Base-by-base conservation (phyloP, 2,888 invertebrate genomes). In the Volucella inanis region DNA sequence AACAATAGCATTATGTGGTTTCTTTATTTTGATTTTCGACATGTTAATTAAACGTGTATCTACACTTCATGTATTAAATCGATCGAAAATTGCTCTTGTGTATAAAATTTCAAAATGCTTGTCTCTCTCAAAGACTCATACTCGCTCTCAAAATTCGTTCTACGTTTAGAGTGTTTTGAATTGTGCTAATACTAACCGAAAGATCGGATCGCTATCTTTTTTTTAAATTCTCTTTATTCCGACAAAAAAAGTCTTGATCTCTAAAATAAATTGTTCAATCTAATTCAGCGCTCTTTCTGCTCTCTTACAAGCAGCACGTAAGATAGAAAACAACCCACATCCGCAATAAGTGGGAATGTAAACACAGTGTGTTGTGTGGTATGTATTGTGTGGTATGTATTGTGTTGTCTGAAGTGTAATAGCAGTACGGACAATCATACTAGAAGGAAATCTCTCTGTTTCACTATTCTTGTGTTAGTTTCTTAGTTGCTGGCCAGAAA, bases 401-500 rank as follows among this genome's bases (percentile, higher is more conserved):
- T 6, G 31, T 31, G 31, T 31, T 31, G 31, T 31, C 31, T 31
- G 50, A 47, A 67, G 52, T 61, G 54, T 68, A 62, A 22, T 38
- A 45, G 38, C 38, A 61, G 62, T 14, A 78, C n/a, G 3, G 22
- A 49, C 39, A 45, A 55, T 15, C 65, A 71, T 45, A 62, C 59
- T 59, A 22, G 2, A 39, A 59, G 62, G 47, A 65, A 43, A 77
- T 78, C 78, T 83, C 77, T 68, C 74, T 72, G 74, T 67, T 83
- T 31, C 45, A 70, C 45, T 50, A 55, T 61, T 65, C 57, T 57
- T 74, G 79, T 68, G 83, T 82, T 45, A 45, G 45, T 81, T 76
- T 72, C 70, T 84, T 84, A 54, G 79, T 84, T 84, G 83, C 78
- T 83, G 83, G 79, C 70, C 70, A 84, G 64, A 84, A 67, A 84